These are phyloP conservation scores for Ramazzottius varieornatus DNA, from an alignment of 2,888 invertebrate species.

Conservation along the genomic window DNA sequence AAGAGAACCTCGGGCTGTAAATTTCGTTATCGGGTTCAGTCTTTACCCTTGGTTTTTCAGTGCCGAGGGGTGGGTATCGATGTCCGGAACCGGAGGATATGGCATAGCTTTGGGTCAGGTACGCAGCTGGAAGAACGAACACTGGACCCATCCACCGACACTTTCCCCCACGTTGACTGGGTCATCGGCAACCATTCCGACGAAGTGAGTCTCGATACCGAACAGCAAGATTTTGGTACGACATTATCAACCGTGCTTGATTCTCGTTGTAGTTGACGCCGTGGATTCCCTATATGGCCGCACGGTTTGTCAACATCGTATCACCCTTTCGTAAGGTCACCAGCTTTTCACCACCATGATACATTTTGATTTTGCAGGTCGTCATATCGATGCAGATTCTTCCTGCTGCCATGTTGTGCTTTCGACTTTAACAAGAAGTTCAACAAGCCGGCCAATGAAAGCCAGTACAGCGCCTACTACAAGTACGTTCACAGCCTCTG, in stretches of 20 bases:
- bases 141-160: constrained; percentile 38
- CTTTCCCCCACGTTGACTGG: constrained; percentile 55
- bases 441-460: constrained; percentile 19
- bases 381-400: constrained; percentile 45
- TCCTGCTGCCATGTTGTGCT: constrained; percentile 78
- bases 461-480: constrained; percentile 39
- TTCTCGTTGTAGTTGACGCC: constrained; percentile 69
- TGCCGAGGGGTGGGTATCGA: constrained; percentile 54
- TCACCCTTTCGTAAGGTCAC: too few species aligned
- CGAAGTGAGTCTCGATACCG: too few species aligned
- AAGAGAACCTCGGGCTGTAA: constrained; percentile 11
- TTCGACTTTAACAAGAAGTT: constrained; percentile 70
- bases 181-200: constrained; percentile 95
- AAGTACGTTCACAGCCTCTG: constrained; percentile 24
- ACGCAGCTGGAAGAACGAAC: constrained; percentile 28
- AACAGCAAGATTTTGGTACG: too few species aligned
- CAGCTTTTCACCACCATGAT: too few species aligned
- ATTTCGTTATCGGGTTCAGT: constrained; percentile 10
- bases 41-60: constrained; percentile 11
- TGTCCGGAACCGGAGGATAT: constrained; percentile 55
- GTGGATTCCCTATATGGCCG: constrained; percentile 80
- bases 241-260: too few species aligned
- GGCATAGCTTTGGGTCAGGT: constrained; percentile 39
- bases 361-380: constrained; percentile 13
- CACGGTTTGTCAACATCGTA: constrained; percentile 27